Percentiles rank a stretch among this genome's conserved stretches.
phyloP scores from a whole-genome alignment of 2,888 invertebrate species.

The Theodoxus fluviatilis region DNA sequence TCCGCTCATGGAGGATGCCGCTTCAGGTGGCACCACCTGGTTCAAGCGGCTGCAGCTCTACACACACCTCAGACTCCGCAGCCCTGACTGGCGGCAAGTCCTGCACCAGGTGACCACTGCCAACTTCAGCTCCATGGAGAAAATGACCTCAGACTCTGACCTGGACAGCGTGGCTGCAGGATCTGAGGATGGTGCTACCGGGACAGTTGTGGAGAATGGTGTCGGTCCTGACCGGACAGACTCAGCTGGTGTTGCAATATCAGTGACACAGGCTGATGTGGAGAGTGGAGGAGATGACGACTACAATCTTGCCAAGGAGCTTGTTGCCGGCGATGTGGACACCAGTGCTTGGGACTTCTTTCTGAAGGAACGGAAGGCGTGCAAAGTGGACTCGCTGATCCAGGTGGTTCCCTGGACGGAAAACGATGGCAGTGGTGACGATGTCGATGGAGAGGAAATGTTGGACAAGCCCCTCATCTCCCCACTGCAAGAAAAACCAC shows the following conservation, averaged over 20 bases:
- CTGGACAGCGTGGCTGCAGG: slow-evolving; percentile 28
- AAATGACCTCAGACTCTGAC: slow-evolving; percentile 23
- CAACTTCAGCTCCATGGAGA: slow-evolving; percentile 25
- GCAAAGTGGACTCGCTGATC: slow-evolving; percentile 46
- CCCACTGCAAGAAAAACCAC: slow-evolving; percentile 49
- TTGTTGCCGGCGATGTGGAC: slow-evolving; percentile 47
- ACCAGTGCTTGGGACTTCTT: slow-evolving; percentile 54
- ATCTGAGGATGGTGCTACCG: slow-evolving; percentile 26
- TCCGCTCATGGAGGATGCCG: slow-evolving; percentile 27
- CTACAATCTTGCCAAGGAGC: slow-evolving; percentile 48
- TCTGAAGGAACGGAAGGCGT: slow-evolving; percentile 48
- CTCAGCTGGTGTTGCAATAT: slow-evolving; percentile 40
- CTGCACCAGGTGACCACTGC: too few relatives aligned
- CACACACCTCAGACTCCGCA: slow-evolving; percentile 50
- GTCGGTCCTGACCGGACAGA: too few relatives aligned
- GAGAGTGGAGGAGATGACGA: too few relatives aligned
- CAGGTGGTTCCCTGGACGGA: slow-evolving; percentile 37
- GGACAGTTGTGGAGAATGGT: slow-evolving; percentile 22
- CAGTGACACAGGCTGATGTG: slow-evolving; percentile 41
- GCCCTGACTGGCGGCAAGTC: too few relatives aligned
- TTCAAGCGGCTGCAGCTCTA: slow-evolving; percentile 52
- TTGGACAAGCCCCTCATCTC: slow-evolving; percentile 44
- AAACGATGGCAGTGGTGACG: background rate
- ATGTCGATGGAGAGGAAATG: slow-evolving; percentile 19
- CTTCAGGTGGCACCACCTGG: slow-evolving; percentile 38